phyloP scores from a whole-genome alignment of 1,140 invertebrate genomes.

The Drosophila subobscura region DNA sequence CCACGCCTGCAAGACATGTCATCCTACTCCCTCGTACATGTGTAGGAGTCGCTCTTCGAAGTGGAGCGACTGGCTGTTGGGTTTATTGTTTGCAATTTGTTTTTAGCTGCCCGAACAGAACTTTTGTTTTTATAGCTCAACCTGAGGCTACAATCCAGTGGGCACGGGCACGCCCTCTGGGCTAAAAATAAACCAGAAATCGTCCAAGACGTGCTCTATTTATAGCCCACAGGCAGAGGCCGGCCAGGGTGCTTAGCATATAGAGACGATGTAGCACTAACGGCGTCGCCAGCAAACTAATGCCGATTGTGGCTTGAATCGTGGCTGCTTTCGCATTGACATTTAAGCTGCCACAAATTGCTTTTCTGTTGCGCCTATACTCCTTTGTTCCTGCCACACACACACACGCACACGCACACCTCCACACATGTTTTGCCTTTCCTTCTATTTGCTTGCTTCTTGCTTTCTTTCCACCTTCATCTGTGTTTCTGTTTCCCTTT shows the following conservation, averaged over 20 bases:
- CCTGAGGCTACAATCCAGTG: slow-evolving; percentile 19
- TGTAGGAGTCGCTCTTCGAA: slow-evolving; percentile 36
- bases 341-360: slow-evolving; percentile 80
- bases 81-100: slow-evolving; percentile 81
- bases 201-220: slow-evolving; percentile 68
- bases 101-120: slow-evolving; percentile 74
- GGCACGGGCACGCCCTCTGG: slow-evolving; percentile 34
- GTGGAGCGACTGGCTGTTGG: slow-evolving; percentile 5
- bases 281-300: slow-evolving; percentile 29
- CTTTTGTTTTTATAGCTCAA: slow-evolving; percentile 65
- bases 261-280: slow-evolving; percentile 34
- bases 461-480: neutral
- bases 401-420: neutral
- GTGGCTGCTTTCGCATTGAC: slow-evolving; percentile 56
- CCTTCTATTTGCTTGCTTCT: neutral
- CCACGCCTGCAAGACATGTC: too few relatives aligned
- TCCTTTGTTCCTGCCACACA: slow-evolving; percentile 1
- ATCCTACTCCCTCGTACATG: slow-evolving; percentile 14
- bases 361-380: slow-evolving; percentile 52
- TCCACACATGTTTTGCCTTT: slow-evolving; percentile 7
- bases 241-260: slow-evolving; percentile 29
- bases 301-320: slow-evolving; percentile 45
- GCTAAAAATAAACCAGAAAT: slow-evolving; percentile 52
- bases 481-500: slow-evolving; percentile 3
- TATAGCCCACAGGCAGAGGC: slow-evolving; percentile 45